Evolutionary conservation across 2,888 invertebrate species (phyloP), one percentile per base, ranked within the genome.

Genomic region (Mamestra brassicae): DNA sequence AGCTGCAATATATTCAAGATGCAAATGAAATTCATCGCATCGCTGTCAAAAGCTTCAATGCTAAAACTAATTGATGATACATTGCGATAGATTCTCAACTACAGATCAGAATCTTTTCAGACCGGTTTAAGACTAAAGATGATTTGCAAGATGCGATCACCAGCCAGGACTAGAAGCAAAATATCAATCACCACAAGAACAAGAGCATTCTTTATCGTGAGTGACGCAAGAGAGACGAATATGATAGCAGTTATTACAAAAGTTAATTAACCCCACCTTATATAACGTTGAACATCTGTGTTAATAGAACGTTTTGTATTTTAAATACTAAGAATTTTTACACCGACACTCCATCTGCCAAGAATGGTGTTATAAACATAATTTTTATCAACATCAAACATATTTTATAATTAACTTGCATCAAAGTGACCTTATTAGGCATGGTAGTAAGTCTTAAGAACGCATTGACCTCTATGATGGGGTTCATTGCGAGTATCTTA

Each of bases 201-300:
- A 76, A 70, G 75, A 78, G 76, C 72, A 81, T 78, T 84, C 74
- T 81, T 65, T 69, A 71, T 65, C 74, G 70, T 90, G 87, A 89
- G 68, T 90, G 88, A 89, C 83, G 91, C 87, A 91, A 90, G 76
- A 86, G 76, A 86, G 62, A 74, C 52, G 67, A 83, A 87, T 87
- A 87, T 87, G 86, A 90, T 87, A 87, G 88, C 85, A 81, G 83
- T 85, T 88, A 90, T 92, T 91, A 90, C 91, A 91, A 92, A 92
- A 93, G 87, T 87, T 91, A 93, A 94, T 93, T 93, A 93, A 85
- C 85, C 86, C 82, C 85, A 85, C 83, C 87, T 95, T 95, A 93
- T 90, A 91, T 94, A 95, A 95, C 89, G 85, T 84, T 94, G 94
- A 93, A 90, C 94, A 95, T 94, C 94, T 95, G 93, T 95, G 95